Percentiles rank a stretch among this genome's conserved stretches.
phyloP scores from a whole-genome alignment of 64 coral and sea anemone genomes.

The Catalaphyllia jardinei region DNA sequence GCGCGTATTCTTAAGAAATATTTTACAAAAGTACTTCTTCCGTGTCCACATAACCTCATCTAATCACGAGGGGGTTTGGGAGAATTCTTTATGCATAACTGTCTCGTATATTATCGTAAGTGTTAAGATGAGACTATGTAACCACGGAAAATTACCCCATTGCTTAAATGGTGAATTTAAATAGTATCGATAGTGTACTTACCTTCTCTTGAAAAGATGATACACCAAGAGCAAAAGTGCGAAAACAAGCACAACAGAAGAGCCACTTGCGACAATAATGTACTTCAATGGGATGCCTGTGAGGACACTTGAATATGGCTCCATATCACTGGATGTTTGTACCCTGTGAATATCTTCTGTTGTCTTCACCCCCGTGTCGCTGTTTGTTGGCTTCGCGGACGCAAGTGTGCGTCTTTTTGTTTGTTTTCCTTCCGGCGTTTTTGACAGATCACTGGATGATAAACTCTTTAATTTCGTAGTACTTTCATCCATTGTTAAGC shows the following conservation, averaged over 20 bases:
- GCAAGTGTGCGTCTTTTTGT: neutral
- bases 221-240: neutral
- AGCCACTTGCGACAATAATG: neutral
- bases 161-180: neutral
- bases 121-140: too few relatives aligned
- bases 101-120: neutral
- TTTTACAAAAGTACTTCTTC: too few relatives aligned
- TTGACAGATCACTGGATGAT: too few relatives aligned
- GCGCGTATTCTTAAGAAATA: too few relatives aligned
- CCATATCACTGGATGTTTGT: neutral
- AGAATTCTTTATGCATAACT: too few relatives aligned
- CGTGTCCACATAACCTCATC: too few relatives aligned
- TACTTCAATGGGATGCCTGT: conserved; percentile 17
- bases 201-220: conserved; percentile 22
- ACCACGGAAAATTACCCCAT: neutral
- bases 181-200: neutral
- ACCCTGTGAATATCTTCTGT: neutral
- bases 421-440: neutral
- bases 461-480: neutral
- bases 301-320: neutral
- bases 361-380: neutral
- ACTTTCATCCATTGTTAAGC: neutral
- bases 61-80: too few relatives aligned
- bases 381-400: neutral
- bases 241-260: neutral